Percentiles rank a stretch among this genome's conserved stretches.
phyloP scores from a whole-genome alignment of 1,140 invertebrate genomes.

The Eurosta solidaginis region DNA sequence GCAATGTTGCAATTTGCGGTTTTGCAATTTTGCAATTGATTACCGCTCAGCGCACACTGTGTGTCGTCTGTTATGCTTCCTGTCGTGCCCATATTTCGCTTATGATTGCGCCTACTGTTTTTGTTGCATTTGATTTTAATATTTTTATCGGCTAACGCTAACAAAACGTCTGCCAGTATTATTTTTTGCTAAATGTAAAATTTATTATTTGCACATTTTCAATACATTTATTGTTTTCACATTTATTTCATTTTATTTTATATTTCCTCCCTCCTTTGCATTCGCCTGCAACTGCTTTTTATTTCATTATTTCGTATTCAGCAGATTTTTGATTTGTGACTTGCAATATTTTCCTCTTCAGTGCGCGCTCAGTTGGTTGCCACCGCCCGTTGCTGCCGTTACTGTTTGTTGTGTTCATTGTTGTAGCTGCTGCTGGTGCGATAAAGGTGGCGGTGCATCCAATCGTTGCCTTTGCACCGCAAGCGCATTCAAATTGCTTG shows the following conservation, averaged over 20 bases:
- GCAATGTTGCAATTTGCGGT: background rate
- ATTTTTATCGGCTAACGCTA: background rate
- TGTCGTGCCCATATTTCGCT: conserved; percentile 48
- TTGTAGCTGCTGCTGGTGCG: no score
- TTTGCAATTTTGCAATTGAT: conserved; percentile 8
- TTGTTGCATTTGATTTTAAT: background rate
- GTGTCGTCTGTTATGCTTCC: conserved; percentile 54
- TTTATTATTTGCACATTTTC: background rate
- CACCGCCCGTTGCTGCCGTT: background rate
- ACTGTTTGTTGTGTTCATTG: no score
- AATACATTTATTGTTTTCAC: background rate
- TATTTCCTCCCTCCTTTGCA: background rate
- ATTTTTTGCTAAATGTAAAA: conserved; percentile 6
- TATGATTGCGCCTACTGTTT: conserved; percentile 11
- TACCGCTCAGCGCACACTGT: background rate
- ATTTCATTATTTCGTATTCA: background rate
- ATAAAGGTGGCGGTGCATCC: background rate
- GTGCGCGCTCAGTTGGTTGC: conserved; percentile 12
- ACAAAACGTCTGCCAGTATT: background rate
- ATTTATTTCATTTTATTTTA: background rate
- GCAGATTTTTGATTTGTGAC: conserved; percentile 13
- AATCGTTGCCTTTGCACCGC: background rate
- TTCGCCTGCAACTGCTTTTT: no score
- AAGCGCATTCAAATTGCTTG: background rate
- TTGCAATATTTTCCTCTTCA: conserved; percentile 22